Conservation (phyloP, 2,797 vertebrate genomes). For the Rhynchotus rufescens region DNA sequence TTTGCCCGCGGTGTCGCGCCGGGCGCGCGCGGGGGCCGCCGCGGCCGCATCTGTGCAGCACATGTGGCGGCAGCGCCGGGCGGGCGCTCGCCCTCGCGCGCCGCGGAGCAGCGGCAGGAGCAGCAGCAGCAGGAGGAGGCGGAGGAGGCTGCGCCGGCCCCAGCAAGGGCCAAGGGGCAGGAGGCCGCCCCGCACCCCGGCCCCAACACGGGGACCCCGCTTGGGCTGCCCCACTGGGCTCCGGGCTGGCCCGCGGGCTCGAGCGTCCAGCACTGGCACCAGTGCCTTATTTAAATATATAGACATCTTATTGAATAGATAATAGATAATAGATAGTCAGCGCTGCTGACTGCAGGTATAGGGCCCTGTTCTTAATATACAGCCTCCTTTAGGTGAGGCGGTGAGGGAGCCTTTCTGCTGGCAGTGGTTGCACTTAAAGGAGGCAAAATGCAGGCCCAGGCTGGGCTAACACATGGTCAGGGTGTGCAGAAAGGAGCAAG, state of each 20-base stretch:
- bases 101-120: too few relatives aligned
- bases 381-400: background rate
- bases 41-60: constrained; percentile 44
- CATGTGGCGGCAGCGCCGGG: background rate
- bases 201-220: too few relatives aligned
- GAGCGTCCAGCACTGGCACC: background rate
- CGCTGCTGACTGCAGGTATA: background rate
- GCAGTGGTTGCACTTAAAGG: background rate
- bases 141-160: too few relatives aligned
- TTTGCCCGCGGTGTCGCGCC: background rate
- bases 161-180: too few relatives aligned
- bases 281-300: background rate
- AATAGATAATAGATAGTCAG: too few relatives aligned
- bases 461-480: background rate
- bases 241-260: background rate
- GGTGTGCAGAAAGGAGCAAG: background rate
- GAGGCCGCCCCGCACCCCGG: too few relatives aligned
- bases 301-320: background rate
- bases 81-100: background rate
- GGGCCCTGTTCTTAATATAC: background rate
- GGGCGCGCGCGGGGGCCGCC: background rate
- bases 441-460: constrained; percentile 10
- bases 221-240: background rate
- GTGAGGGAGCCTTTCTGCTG: constrained; percentile 74
- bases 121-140: too few relatives aligned